These are phyloP conservation scores for Ceramica pisi DNA, from an alignment of 2,888 invertebrate genomes.

Conservation along the genomic window DNA sequence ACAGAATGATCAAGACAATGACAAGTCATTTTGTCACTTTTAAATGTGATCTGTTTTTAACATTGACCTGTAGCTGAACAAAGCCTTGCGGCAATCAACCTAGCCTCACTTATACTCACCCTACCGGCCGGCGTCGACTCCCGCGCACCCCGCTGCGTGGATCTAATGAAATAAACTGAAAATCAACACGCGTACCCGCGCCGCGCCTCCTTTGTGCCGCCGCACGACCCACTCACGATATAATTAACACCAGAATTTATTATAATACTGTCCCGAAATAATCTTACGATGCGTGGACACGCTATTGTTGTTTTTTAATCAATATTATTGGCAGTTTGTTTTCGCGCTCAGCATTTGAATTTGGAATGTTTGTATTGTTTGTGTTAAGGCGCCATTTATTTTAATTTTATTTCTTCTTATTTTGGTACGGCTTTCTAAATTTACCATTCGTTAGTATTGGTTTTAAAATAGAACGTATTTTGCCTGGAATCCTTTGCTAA, in stretches of 20 bases:
- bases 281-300: slow-evolving; percentile 78
- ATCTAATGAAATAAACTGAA: slow-evolving; percentile 91
- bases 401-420: neutral
- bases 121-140: slow-evolving; percentile 76
- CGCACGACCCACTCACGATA: slow-evolving; percentile 80
- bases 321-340: slow-evolving; percentile 66
- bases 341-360: slow-evolving; percentile 61
- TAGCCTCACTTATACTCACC: slow-evolving; percentile 66
- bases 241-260: slow-evolving; percentile 89
- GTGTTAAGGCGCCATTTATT: slow-evolving; percentile 25
- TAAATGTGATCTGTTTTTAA: neutral
- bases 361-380: slow-evolving; percentile 53
- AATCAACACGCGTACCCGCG: slow-evolving; percentile 87
- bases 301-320: slow-evolving; percentile 77
- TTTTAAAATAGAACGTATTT: neutral
- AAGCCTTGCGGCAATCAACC: neutral
- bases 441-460: neutral
- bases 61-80: neutral
- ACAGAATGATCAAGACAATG: too few relatives aligned
- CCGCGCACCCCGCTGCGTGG: slow-evolving; percentile 86
- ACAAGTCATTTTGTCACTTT: neutral
- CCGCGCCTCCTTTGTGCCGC: slow-evolving; percentile 74
- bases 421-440: slow-evolving; percentile 6
- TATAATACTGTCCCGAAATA: slow-evolving; percentile 76
- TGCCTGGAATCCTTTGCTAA: neutral